Base-by-base conservation (phyloP, 2,797 vertebrate species). In the Poeciliopsis paucimaculata region DNA sequence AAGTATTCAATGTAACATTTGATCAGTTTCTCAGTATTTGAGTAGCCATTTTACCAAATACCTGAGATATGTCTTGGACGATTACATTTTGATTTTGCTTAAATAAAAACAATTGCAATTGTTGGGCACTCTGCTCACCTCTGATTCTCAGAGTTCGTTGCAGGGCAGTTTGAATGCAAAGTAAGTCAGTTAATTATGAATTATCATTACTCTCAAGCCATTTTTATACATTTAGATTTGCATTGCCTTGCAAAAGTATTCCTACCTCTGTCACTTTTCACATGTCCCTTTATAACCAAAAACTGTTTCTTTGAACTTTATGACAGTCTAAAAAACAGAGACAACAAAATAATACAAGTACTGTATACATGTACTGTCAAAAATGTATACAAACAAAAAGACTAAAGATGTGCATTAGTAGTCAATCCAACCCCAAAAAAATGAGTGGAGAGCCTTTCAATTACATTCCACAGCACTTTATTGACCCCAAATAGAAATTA, bases 91-190 rank as follows among this genome's bases (percentile, higher is more conserved):
- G 23, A 26, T 53, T 26, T 26, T 53, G 5, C 55, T n/a, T 60
- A 4, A 28, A 28, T 53, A 3, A 26, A 53, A 53, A 26, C 9
- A 26, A 26, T 53, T 9, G 23, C 51, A 26, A 1, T 10, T 53
- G 9, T 53, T 53, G 46, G 16, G 16, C 5, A 47, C 45, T 13
- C 12, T 46, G 47, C 6, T 49, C 47, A 49, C 51, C 23, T 26
- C 51, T 53, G 51, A 49, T 11, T 43, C 70, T 71, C 18, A 28
- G 47, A 49, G 28, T 16, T 51, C 16, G n/a, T 12, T 55, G 68
- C 49, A 82, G 34, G n/a, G 64, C 55, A 74, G 49, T 79, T 66
- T 78, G 55, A 82, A 81, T 79, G 49, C 75, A 78, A 83, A 74
- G n/a, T 12, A 78, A 72, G 18, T 68, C 36, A 11, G 34, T 51